Base-by-base conservation (phyloP, 2,113 vertebrate species). In the Meriones unguiculatus region DNA sequence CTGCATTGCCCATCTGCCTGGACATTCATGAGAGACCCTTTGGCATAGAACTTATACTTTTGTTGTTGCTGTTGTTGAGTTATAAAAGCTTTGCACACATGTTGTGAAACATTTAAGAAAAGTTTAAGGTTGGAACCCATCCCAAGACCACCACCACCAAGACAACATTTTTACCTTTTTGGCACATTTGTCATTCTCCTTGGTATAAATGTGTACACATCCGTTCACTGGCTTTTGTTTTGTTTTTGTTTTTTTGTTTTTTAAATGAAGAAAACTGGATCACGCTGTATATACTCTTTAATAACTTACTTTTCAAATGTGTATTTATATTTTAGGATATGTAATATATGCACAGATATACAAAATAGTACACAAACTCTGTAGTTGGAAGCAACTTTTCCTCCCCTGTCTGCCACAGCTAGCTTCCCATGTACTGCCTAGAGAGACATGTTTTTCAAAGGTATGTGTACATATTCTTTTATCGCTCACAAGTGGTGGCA, bases 271-370 rank as follows among this genome's bases (percentile, higher is more conserved):
- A 50, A 84, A 91, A 91, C 32, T 78, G 59, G 46, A 92, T 73
- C 77, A 65, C 20, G 65, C 30, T 96, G 90, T 75, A 91, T 80
- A 94, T 91, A 81, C 10, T 96, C 90, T 96, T 97, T 80, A 92
- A 92, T 81, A 90, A 95, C 38, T 90, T 93, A 72, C 96, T 96
- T 97, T 97, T 95, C 77, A 95, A 95, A 89, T 65, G 86, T 70
- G 72, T 92, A 85, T 90, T 96, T 96, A 46, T 97, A 95, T 95
- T 95, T 95, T 93, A 97, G 82, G 77, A 91, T 89, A 89, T 88
- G 54, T 89, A 81, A 69, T 72, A 81, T 30, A 52, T 50, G 46
- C 70, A 88, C 54, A 93, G 77, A 73, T 64, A 81, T 65, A 87
- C 46, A 91, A 96, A 94, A 92, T 95, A 80, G 32, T 84, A 77